These are phyloP conservation scores for Mercenaria mercenaria DNA, from an alignment of 1,140 invertebrate species.

Conservation along the genomic window DNA sequence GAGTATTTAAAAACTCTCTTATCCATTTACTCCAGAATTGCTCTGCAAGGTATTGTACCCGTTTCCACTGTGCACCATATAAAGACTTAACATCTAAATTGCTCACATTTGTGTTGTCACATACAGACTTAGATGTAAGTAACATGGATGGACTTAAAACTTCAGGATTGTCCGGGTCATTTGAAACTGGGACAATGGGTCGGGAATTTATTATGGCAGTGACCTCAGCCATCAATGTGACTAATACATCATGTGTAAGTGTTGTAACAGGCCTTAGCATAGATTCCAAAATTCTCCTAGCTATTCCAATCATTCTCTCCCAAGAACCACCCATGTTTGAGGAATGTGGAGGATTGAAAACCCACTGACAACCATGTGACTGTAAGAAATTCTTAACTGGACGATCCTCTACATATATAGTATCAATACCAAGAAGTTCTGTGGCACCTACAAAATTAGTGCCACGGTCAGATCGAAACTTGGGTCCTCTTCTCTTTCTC, in stretches of 20 bases:
- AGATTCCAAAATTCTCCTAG: conserved; percentile 58
- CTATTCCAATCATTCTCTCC: conserved; percentile 69
- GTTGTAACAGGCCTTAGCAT: conserved; percentile 47
- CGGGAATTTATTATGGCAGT: conserved; percentile 66
- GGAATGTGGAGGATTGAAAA: conserved; percentile 62
- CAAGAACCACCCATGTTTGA: conserved; percentile 67
- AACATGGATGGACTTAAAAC: conserved; percentile 9
- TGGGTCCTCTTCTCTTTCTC: no score
- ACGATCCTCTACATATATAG: background rate
- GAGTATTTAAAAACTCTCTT: background rate
- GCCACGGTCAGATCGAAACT: no score
- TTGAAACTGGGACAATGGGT: conserved; percentile 62
- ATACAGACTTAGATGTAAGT: conserved; percentile 14
- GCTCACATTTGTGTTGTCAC: background rate
- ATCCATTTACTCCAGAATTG: conserved; percentile 47
- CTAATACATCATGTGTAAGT: conserved; percentile 69
- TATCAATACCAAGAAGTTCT: background rate
- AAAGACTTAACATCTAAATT: background rate
- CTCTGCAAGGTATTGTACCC: conserved; percentile 27
- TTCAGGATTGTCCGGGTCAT: conserved; percentile 47
- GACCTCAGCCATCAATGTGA: conserved; percentile 67
- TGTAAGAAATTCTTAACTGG: background rate
- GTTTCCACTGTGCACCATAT: conserved; percentile 29
- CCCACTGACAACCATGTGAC: background rate
- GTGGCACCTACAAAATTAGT: conserved; percentile 56